Base-by-base conservation (phyloP, 2,888 invertebrate species). In the Dryomyza anilis region DNA sequence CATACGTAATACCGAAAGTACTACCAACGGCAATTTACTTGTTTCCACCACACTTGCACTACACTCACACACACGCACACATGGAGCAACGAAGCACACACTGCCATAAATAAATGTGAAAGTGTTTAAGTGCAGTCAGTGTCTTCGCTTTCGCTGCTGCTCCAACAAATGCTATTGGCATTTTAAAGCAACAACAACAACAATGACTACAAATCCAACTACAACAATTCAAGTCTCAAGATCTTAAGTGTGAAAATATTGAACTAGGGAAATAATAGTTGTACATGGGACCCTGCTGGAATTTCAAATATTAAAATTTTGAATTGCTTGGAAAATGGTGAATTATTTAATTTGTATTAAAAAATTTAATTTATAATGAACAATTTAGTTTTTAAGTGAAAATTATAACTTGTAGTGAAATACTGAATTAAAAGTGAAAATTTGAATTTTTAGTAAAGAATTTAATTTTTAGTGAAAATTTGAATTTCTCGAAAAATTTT, bases 201-300 rank as follows among this genome's bases (percentile, higher is more conserved):
- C 53, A 53, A 33, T 19, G 19, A 33, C 10, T 10, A 55, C 12
- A 39, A 39, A 3, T 14, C 12, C 39, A 39, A 2, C 19, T 19
- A 30, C 58, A 58, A 58, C 27, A 58, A 29, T 58, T 46, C 45
- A 30, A 29, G 21, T 59, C 48, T 48, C 48, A 59, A 29, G 46
- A 46, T 48, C 59, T 48, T 59, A 48, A 48, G 48, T 46, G 48
- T 33, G 48, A 48, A 59, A 48, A 29, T 48, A 59, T 59, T 48
- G 48, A 59, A 59, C 46, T n/a, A 56, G 23, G 25, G 43, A 56
- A 27, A 43, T 53, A 53, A 27, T 43, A n/a, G 23, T 1, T 27
- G 27, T 27, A 16, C 57, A n/a, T 27, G 43, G 25, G 56, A 16
- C 25, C 43, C n/a, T 39, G 14, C n/a, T 3, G 23, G 43, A 43